Conservation (phyloP, 1,140 invertebrate genomes). For the Platorchestia sp. region DNA sequence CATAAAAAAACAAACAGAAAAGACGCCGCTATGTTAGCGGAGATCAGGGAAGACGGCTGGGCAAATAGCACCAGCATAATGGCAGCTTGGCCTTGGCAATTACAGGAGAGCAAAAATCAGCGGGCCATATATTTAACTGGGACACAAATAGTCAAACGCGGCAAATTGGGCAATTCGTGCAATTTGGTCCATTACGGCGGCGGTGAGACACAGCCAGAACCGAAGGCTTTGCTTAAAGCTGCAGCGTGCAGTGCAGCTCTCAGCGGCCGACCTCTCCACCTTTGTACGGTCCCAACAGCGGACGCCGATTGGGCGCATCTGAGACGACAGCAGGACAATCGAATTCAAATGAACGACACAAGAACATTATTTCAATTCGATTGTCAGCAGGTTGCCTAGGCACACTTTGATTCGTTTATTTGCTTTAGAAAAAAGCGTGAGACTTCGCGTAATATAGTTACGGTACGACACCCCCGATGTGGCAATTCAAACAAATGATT, state of each 20-base stretch:
- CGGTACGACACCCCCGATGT: neutral
- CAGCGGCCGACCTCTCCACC: neutral
- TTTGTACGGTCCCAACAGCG: neutral
- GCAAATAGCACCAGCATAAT: constrained; percentile 18
- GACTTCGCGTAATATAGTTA: neutral
- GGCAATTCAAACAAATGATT: neutral
- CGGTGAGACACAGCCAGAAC: neutral
- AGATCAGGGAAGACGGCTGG: neutral
- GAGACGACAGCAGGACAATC: neutral
- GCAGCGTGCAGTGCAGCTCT: neutral
- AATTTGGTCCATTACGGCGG: neutral
- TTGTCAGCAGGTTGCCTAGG: neutral
- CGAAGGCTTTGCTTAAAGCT: constrained; percentile 13
- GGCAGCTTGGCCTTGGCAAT: neutral
- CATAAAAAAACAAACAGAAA: neutral
- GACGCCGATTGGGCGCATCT: neutral
- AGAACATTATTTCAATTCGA: neutral
- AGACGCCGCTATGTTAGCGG: neutral
- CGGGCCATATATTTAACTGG: constrained; percentile 20
- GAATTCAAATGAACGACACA: neutral
- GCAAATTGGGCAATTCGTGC: constrained; percentile 24
- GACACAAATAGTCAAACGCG: neutral
- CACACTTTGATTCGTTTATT: neutral
- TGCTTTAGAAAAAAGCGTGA: neutral
- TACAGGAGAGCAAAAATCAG: neutral